A percentile compares a stretch with the other conserved stretches of the same genome.
phyloP scores from a whole-genome alignment of 2,113 vertebrate genomes.

The Syngnathus floridae region DNA sequence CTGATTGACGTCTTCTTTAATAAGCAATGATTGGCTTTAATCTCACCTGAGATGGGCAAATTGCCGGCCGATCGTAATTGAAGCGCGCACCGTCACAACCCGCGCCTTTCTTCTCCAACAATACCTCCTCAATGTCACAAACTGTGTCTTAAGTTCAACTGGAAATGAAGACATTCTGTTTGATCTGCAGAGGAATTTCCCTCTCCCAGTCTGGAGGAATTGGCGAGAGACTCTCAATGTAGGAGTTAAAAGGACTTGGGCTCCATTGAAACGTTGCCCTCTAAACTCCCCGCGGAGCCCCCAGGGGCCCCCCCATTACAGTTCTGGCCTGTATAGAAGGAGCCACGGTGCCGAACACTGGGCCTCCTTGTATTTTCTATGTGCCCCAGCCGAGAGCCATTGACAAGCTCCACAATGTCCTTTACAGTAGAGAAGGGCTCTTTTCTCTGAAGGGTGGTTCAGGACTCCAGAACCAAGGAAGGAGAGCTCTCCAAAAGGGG shows the following conservation, averaged over 20 bases:
- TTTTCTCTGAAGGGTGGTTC: constrained; percentile 61
- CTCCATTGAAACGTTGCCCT: constrained; percentile 59
- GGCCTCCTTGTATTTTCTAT: constrained; percentile 62
- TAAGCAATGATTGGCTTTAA: constrained; percentile 58
- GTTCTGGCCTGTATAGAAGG: constrained; percentile 57
- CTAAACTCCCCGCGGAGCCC: constrained; percentile 60
- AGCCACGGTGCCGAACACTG: constrained; percentile 59
- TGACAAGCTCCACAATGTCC: constrained; percentile 67
- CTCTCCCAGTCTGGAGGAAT: constrained; percentile 48
- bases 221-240: constrained; percentile 55
- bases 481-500: constrained; percentile 59
- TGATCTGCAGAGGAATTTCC: constrained; percentile 69
- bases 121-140: constrained; percentile 29
- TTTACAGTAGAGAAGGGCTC: constrained; percentile 70
- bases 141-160: constrained; percentile 43
- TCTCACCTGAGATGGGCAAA: constrained; percentile 55
- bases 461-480: constrained; percentile 41
- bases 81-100: constrained; percentile 21
- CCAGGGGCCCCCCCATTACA: constrained; percentile 48
- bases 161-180: constrained; percentile 64
- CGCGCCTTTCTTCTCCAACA: constrained; percentile 28
- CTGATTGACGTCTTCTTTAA: constrained; percentile 62
- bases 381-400: constrained; percentile 60
- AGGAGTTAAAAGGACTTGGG: constrained; percentile 56
- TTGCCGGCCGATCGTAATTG: constrained; percentile 27